Conservation (phyloP, 2,797 vertebrate species). For the Ceryle rudis region DNA sequence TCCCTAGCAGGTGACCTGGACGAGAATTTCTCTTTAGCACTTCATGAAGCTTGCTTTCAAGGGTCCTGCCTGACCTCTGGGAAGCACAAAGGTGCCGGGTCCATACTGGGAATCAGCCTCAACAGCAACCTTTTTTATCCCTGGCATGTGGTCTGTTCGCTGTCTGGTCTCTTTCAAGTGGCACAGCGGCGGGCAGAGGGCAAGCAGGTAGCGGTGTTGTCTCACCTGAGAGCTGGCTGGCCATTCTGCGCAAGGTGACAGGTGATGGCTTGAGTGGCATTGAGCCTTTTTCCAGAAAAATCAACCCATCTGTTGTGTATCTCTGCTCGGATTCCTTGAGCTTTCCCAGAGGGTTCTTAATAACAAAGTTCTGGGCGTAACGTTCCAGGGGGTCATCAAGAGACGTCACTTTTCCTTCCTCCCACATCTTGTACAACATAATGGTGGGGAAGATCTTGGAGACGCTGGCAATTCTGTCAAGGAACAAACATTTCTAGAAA, state of each 20-base stretch:
- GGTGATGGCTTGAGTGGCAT: conserved; percentile 84
- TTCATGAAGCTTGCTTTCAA: background rate
- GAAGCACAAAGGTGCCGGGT: background rate
- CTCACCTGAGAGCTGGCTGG: conserved; percentile 94
- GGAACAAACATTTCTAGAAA: background rate
- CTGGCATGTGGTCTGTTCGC: background rate
- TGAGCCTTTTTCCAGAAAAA: conserved; percentile 86
- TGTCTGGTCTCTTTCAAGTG: background rate
- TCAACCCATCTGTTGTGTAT: conserved; percentile 81
- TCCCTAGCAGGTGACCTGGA: background rate
- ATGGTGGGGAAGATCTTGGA: conserved; percentile 95
- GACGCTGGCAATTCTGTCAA: conserved; percentile 90
- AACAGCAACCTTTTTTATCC: background rate
- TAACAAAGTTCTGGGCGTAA: conserved; percentile 89
- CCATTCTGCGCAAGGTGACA: conserved; percentile 94
- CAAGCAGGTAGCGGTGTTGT: background rate
- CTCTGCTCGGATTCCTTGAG: conserved; percentile 81
- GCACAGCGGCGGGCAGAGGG: background rate
- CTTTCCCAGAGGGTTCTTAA: conserved; percentile 91
- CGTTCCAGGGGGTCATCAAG: conserved; percentile 93
- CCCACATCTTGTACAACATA: conserved; percentile 95
- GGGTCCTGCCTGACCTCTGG: background rate
- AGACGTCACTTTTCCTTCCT: conserved; percentile 90
- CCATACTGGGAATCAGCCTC: background rate
- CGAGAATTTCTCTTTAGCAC: background rate